A percentile compares a stretch with the other conserved stretches of the same genome.
Conservation (phyloP, 2,888 invertebrate genomes). For the Hyposoter dolosus region DNA sequence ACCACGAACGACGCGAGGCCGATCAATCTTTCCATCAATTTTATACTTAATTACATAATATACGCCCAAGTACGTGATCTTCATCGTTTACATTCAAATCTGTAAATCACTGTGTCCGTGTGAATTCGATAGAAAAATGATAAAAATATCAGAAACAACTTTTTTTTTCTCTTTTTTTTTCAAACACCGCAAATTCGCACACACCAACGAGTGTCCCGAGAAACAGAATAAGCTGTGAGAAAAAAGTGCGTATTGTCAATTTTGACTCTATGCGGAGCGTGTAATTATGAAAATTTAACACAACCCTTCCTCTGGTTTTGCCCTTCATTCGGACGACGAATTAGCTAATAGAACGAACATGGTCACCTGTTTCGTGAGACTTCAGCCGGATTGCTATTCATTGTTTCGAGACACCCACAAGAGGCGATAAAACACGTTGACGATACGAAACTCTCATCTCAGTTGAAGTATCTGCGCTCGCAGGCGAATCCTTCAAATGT, state of each 20-base stretch:
- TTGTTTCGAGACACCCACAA: not conserved
- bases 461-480: slow-evolving; percentile 12
- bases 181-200: too few relatives aligned
- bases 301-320: not conserved
- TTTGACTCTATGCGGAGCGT: not conserved
- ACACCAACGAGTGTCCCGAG: not conserved
- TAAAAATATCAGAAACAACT: not conserved
- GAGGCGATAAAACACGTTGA: slow-evolving; percentile 39
- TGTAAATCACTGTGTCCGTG: not conserved
- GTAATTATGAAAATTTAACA: not conserved
- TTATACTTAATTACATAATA: not conserved
- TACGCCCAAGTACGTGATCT: not conserved
- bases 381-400: not conserved
- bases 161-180: too few relatives aligned
- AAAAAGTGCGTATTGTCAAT: not conserved
- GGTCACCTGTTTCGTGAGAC: slow-evolving; percentile 9
- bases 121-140: not conserved
- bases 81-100: not conserved
- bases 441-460: slow-evolving; percentile 15
- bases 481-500: slow-evolving; percentile 26
- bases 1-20: not conserved
- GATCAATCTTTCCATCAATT: slow-evolving; percentile 5
- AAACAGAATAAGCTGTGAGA: not conserved
- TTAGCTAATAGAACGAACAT: slow-evolving; percentile 2
- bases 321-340: not conserved